phyloP scores from a whole-genome alignment of 2,113 vertebrate genomes.

The human (Homo sapiens) region DNA sequence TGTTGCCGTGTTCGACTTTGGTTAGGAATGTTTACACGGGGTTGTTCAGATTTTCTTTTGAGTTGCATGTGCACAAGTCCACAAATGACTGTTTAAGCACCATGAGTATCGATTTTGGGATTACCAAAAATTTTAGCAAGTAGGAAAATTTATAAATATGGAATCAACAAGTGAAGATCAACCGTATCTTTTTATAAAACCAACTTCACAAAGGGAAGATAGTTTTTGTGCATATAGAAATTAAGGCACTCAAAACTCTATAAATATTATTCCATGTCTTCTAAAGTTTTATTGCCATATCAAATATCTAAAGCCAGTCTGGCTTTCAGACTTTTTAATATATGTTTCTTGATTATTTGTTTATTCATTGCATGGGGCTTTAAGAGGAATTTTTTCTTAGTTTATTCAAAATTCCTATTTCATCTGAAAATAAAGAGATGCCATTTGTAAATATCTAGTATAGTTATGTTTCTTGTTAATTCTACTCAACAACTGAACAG shows the following conservation, averaged over 20 bases:
- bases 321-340: neutral
- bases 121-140: neutral
- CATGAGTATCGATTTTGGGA: neutral
- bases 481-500: neutral
- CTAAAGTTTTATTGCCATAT: neutral
- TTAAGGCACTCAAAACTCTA: neutral
- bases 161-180: neutral
- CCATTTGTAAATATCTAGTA: neutral
- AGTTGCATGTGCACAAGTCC: neutral
- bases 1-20: neutral
- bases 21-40: neutral
- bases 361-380: neutral
- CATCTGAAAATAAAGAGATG: neutral
- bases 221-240: neutral
- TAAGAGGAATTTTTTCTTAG: neutral
- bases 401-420: neutral
- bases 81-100: neutral
- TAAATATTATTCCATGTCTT: neutral
- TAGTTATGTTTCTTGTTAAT: neutral
- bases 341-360: neutral
- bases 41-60: neutral
- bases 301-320: neutral
- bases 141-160: neutral
- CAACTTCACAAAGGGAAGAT: neutral
- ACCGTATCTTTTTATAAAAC: neutral